Conservation (phyloP, 2,797 vertebrate genomes). For the Babyrousa celebensis region DNA sequence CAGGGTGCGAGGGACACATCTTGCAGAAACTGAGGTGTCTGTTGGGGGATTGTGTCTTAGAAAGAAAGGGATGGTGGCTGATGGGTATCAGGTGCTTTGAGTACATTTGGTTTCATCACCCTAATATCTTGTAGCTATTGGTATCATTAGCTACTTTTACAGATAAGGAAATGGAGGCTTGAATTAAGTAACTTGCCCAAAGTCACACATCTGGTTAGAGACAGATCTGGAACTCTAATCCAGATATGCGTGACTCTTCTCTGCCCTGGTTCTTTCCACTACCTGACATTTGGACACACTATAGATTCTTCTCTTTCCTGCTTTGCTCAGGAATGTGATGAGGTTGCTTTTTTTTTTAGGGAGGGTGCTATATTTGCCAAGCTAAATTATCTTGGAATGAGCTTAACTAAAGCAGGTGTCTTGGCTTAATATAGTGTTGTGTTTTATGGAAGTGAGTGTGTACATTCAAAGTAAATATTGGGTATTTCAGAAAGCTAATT, state of each 20-base stretch:
- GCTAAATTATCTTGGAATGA: conserved; percentile 25
- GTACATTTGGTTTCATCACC: background rate
- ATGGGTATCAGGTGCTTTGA: background rate
- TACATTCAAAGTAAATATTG: background rate
- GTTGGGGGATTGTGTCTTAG: background rate
- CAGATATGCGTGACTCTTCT: background rate
- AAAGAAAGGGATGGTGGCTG: background rate
- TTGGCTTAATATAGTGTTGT: conserved; percentile 9
- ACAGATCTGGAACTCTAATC: background rate
- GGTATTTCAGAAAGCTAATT: conserved; percentile 7
- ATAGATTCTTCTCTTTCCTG: background rate
- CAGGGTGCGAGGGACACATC: background rate
- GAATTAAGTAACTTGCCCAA: background rate
- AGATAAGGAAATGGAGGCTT: background rate
- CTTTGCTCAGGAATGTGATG: conserved; percentile 5
- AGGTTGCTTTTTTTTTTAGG: background rate
- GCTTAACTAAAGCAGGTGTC: background rate
- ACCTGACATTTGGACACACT: background rate
- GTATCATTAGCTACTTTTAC: background rate
- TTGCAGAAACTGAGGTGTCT: background rate
- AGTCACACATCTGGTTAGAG: background rate
- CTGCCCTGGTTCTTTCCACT: background rate
- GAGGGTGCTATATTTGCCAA: background rate
- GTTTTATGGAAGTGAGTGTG: background rate
- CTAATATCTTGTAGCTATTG: background rate